A percentile compares a stretch with the other conserved stretches of the same genome.
phyloP scores from a whole-genome alignment of 2,888 invertebrate species.

The Glyphotaelius pellucidus region DNA sequence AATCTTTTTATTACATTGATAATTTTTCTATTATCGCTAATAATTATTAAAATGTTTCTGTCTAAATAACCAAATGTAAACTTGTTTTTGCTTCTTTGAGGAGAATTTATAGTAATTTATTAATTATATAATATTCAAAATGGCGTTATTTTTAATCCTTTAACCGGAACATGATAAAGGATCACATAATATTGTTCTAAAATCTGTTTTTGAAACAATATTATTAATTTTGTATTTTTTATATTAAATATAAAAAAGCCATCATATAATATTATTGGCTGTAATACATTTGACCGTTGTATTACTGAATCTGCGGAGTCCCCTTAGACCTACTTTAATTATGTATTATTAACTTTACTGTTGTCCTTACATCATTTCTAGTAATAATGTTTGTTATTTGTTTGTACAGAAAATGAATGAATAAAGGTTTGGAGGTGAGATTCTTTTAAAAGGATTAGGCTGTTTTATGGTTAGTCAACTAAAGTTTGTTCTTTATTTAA shows the following conservation, averaged over 20 bases:
- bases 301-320: conserved; percentile 32
- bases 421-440: background rate
- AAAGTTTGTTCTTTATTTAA: conserved; percentile 25
- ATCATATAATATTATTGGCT: conserved; percentile 40
- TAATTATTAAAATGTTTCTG: conserved; percentile 46
- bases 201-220: conserved; percentile 38
- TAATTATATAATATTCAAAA: conserved; percentile 39
- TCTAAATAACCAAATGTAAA: conserved; percentile 50
- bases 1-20: conserved; percentile 54
- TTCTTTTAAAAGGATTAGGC: conserved; percentile 31
- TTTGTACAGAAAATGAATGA: conserved; percentile 44
- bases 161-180: conserved; percentile 12
- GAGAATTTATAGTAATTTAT: conserved; percentile 37
- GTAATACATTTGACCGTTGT: conserved; percentile 33
- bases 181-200: conserved; percentile 23
- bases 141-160: conserved; percentile 34
- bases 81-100: conserved; percentile 48
- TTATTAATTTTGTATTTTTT: conserved; percentile 53
- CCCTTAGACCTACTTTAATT: conserved; percentile 33
- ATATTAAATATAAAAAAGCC: conserved; percentile 53
- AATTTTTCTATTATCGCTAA: conserved; percentile 51
- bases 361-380: conserved; percentile 46
- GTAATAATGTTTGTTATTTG: conserved; percentile 51
- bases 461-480: conserved; percentile 36
- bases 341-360: conserved; percentile 41